Percentiles rank a stretch among this genome's conserved stretches.
Evolutionary conservation across 1,140 invertebrate species (phyloP).

Genomic region (Camponotus pennsylvanicus): DNA sequence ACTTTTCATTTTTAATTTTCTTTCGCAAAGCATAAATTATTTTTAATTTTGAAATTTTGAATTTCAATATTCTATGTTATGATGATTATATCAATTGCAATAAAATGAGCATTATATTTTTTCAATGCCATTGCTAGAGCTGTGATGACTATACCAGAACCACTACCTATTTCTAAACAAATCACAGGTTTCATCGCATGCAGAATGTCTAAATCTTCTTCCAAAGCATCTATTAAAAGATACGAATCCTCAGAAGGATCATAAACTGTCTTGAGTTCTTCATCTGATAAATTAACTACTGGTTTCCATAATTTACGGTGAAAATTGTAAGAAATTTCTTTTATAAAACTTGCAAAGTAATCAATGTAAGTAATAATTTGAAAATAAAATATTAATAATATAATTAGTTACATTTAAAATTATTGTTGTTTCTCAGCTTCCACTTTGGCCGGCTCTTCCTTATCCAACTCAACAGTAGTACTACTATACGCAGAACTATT

Average conservation of each 20-base stretch:
- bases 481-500: constrained; percentile 83
- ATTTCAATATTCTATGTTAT: no score
- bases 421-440: constrained; percentile 47
- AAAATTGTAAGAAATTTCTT: no score
- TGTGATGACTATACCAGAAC: constrained; percentile 96
- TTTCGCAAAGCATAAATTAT: no score
- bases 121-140: constrained; percentile 92
- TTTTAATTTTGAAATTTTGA: no score
- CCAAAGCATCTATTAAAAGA: no score
- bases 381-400: constrained; percentile 16
- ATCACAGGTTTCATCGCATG: constrained; percentile 89
- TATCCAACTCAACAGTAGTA: constrained; percentile 13
- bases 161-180: constrained; percentile 96
- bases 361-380: neutral
- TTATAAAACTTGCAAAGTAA: constrained; percentile 14
- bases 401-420: neutral
- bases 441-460: constrained; percentile 53
- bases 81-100: no score
- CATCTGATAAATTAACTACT: no score
- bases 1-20: no score
- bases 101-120: constrained; percentile 85
- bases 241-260: no score
- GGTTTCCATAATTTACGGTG: no score
- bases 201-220: no score
- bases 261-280: no score